phyloP scores from a whole-genome alignment of 2,113 vertebrate species.

The Ptyas mucosa region DNA sequence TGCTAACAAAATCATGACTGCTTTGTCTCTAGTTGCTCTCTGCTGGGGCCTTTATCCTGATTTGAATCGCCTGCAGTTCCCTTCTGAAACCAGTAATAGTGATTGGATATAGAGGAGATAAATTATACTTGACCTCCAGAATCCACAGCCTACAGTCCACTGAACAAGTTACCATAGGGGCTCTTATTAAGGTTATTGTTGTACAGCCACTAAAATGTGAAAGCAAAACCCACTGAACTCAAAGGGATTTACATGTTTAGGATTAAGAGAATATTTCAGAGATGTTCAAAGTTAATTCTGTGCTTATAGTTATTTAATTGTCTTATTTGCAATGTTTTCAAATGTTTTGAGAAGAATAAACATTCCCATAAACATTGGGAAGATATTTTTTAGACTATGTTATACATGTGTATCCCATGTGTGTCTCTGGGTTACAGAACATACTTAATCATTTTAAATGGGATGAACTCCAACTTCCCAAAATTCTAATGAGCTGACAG shows the following conservation, averaged over 20 bases:
- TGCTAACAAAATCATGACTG: slow-evolving; percentile 14
- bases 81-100: background rate
- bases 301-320: background rate
- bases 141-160: background rate
- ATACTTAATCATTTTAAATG: slow-evolving; percentile 7
- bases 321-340: background rate
- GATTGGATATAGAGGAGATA: background rate
- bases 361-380: background rate
- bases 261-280: background rate
- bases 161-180: background rate
- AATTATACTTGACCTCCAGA: background rate
- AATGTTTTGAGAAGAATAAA: background rate
- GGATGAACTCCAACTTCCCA: slow-evolving; percentile 12
- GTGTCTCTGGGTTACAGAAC: background rate
- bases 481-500: background rate
- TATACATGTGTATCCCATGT: background rate
- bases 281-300: background rate
- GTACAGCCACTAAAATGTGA: background rate
- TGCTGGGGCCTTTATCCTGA: background rate
- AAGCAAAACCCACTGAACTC: background rate
- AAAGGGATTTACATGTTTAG: background rate
- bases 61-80: background rate
- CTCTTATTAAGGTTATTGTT: background rate
- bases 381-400: background rate
- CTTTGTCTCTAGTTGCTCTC: background rate